Conservation (phyloP, 2,113 vertebrate genomes). For the Nymphicus hollandicus region DNA sequence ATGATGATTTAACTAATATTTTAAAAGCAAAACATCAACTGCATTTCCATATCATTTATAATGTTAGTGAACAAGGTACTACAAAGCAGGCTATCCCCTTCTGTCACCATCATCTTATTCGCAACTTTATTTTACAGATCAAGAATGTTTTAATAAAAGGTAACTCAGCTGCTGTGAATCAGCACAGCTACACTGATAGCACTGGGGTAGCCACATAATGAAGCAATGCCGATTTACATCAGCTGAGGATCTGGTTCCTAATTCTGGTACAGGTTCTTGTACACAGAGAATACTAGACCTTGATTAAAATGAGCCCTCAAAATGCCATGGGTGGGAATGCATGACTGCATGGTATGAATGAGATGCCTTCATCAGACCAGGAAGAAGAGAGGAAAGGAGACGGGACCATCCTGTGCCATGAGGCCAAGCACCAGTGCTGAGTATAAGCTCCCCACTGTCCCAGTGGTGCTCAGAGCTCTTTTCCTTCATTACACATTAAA, state of each 20-base stretch:
- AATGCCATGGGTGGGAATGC: fast-evolving
- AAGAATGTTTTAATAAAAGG: slow-evolving; percentile 41
- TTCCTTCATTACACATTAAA: neutral
- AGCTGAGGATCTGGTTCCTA: neutral
- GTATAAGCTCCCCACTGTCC: fast-evolving
- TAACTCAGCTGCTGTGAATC: slow-evolving; percentile 47
- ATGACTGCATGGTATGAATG: neutral
- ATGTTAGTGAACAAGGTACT: slow-evolving; percentile 33
- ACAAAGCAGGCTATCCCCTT: slow-evolving; percentile 38
- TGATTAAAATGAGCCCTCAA: neutral
- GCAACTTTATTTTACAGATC: slow-evolving; percentile 32
- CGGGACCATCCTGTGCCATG: fast-evolving
- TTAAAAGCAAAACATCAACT: slow-evolving; percentile 65
- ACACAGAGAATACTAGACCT: neutral
- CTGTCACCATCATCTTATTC: slow-evolving; percentile 52
- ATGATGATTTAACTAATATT: slow-evolving; percentile 68
- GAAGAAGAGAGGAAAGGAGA: neutral
- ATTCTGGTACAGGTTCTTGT: neutral
- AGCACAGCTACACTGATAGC: neutral
- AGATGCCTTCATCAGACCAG: neutral
- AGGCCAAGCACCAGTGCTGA: neutral
- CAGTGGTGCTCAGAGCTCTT: fast-evolving
- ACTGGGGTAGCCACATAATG: neutral
- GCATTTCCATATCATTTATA: slow-evolving; percentile 56
- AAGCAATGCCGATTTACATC: neutral